Percentiles rank a stretch among this genome's conserved stretches.
These are phyloP conservation scores for Eulimnadia texana DNA, from an alignment of 1,140 invertebrate species.

Conservation along the genomic window DNA sequence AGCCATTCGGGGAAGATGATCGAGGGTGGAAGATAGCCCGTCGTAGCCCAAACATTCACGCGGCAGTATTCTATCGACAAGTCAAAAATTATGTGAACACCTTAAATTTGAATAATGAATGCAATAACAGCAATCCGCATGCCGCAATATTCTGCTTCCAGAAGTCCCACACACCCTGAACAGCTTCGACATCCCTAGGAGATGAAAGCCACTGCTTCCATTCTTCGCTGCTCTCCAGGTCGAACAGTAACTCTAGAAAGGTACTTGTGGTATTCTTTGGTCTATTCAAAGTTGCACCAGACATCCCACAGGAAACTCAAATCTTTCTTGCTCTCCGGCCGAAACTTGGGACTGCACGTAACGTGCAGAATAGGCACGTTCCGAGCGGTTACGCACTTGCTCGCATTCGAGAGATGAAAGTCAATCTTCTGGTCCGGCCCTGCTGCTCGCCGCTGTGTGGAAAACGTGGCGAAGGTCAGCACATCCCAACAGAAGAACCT, in stretches of 20 bases:
- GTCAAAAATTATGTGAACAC: too few species aligned
- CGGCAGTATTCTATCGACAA: neutral
- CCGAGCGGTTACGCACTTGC: conserved; percentile 10
- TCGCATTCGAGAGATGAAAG: conserved; percentile 1
- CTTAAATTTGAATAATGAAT: too few species aligned
- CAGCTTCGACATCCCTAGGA: neutral
- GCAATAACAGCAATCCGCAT: too few species aligned
- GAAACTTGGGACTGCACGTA: neutral
- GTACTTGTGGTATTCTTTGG: neutral
- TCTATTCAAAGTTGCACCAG: conserved; percentile 1
- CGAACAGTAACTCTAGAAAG: neutral
- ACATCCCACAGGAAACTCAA: conserved; percentile 4
- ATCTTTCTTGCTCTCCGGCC: neutral
- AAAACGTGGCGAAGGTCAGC: neutral
- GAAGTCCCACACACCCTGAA: neutral
- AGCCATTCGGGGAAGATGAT: neutral
- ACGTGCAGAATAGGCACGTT: neutral
- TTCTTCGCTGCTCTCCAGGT: neutral
- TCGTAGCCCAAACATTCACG: neutral
- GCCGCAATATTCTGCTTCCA: neutral
- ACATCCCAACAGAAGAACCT: conserved; percentile 6
- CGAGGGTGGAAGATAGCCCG: neutral
- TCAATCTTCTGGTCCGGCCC: neutral
- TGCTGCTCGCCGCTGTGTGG: neutral
- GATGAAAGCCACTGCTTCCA: neutral